These are phyloP conservation scores for Micropoecilia bifurca DNA, from an alignment of 2,797 vertebrate species.

Conservation along the genomic window DNA sequence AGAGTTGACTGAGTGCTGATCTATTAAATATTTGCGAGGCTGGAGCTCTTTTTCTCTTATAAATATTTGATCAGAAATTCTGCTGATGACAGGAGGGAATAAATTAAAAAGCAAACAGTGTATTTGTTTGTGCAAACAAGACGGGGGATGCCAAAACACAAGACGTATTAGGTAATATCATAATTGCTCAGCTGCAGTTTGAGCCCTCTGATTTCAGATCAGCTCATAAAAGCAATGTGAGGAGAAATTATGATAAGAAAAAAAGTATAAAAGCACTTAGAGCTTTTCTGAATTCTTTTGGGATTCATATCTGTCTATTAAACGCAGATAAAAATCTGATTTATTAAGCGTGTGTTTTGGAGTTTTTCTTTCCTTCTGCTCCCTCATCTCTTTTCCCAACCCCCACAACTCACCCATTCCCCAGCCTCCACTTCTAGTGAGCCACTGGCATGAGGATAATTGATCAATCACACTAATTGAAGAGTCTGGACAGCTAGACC, in stretches of 20 bases:
- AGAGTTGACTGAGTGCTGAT: conserved; percentile 49
- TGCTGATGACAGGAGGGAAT: conserved; percentile 40
- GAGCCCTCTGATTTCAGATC: conserved; percentile 13
- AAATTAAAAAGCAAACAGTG: conserved; percentile 52
- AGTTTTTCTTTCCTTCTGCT: conserved; percentile 34
- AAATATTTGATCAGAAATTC: conserved; percentile 53
- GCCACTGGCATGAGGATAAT: conserved; percentile 83
- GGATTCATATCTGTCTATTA: background rate
- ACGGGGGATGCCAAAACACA: conserved; percentile 12
- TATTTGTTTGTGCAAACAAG: conserved; percentile 37
- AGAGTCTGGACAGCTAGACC: conserved; percentile 85
- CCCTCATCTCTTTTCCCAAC: conserved; percentile 43
- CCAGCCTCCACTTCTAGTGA: conserved; percentile 64
- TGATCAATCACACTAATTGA: conserved; percentile 89
- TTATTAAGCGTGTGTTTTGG: conserved; percentile 29
- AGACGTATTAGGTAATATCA: conserved; percentile 14
- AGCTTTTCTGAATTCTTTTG: background rate
- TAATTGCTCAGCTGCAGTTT: conserved; percentile 9
- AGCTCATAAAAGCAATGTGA: background rate
- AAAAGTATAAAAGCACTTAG: background rate
- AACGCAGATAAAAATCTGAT: conserved; percentile 17
- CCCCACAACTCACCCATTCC: conserved; percentile 18
- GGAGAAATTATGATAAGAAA: conserved; percentile 3
- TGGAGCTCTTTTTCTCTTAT: conserved; percentile 37
- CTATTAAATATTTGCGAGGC: conserved; percentile 51